Conservation (phyloP, 1,140 invertebrate species). For the Drosophila triauraria region DNA sequence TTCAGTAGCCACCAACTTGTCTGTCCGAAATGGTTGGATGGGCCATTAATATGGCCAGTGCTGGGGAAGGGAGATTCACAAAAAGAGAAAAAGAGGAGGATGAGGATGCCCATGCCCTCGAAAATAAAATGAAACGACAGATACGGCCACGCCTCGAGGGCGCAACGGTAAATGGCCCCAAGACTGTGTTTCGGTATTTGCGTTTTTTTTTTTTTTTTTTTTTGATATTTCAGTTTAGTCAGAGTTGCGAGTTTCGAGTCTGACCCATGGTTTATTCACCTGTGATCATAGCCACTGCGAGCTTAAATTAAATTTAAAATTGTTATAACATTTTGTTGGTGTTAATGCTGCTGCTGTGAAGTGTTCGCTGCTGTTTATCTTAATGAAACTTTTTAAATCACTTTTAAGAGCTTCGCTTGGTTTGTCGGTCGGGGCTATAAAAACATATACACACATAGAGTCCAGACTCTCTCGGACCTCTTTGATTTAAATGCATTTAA, state of each 20-base stretch:
- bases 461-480: conserved; percentile 64
- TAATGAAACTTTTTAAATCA: conserved; percentile 83
- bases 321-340: conserved; percentile 70
- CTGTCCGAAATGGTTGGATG: conserved; percentile 48
- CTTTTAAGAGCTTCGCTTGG: conserved; percentile 68
- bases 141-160: conserved; percentile 73
- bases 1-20: conserved; percentile 69
- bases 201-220: conserved; percentile 13
- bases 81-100: conserved; percentile 10
- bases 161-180: conserved; percentile 78
- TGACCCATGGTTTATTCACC: conserved; percentile 81
- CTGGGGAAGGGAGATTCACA: neutral
- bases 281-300: conserved; percentile 66
- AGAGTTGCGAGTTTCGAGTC: conserved; percentile 17
- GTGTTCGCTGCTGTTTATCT: conserved; percentile 65
- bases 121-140: conserved; percentile 60
- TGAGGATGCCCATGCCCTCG: conserved; percentile 60
- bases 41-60: conserved; percentile 51
- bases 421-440: conserved; percentile 54
- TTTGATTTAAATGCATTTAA: conserved; percentile 82
- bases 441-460: conserved; percentile 65
- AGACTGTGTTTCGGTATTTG: conserved; percentile 27
- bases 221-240: conserved; percentile 34
- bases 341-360: conserved; percentile 26
- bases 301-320: conserved; percentile 74